Evolutionary conservation across 2,797 vertebrate genomes (phyloP), one percentile per base, ranked within the genome.

Genomic region (Darevskia mixta): DNA sequence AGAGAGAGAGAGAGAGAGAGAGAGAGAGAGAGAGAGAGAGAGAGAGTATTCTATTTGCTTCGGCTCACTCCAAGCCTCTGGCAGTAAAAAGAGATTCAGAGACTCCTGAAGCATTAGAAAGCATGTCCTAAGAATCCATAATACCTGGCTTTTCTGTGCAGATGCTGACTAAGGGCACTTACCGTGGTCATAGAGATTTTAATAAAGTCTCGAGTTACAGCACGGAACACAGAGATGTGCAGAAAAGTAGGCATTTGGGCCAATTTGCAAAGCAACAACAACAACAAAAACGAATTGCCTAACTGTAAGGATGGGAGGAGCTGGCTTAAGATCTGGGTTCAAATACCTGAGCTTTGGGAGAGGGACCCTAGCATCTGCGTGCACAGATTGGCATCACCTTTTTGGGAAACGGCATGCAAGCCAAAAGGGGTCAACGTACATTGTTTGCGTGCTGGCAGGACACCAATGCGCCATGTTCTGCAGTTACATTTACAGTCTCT

Each of bases 371-470:
- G 83, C 67, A 20, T 75, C 43, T 67, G 69, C 25, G 29, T 5
- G 61, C n/a, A 18, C 67, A 35, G 23, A 43, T 41, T 20, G 23
- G 25, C 67, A 45, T 66, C 76, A 73, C 69, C 67, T 85, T 79
- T 35, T 72, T 49, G 67, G 69, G 27, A 3, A 1, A 7, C 5
- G 13, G 27, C 27, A 41, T 18, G 71, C 73, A 55, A 41, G 75
- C 83, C 79, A 35, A 64, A 15, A 76, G 27, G 55, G 80, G 79
- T 83, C 67, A 77, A 49, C 25, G 15, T 58, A 79, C 29, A 69
- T 78, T 85, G 82, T 35, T 85, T 81, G 82, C 3, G 2, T 43
- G 82, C 27, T 90, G 89, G 89, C 86, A 85, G 45, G 61, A 76
- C 69, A 35, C 77, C 77, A 77, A 61, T 45, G 43, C n/a, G 43